Evolutionary conservation across 2,888 invertebrate species (phyloP), one percentile per base, ranked within the genome.

Genomic region (Aphelenchoides bicaudatus): DNA sequence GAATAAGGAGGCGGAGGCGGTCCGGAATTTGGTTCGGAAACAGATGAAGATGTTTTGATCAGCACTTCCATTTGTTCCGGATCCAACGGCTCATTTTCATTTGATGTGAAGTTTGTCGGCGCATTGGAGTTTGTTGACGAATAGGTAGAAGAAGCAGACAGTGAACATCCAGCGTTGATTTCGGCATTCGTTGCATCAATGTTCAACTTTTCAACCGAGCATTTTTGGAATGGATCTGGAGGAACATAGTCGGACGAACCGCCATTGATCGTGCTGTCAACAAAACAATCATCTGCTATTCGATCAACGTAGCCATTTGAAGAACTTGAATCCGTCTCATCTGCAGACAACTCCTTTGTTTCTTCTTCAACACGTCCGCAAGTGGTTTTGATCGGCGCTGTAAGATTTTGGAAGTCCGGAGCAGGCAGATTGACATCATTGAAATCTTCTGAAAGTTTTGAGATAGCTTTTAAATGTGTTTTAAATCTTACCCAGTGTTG

Each of bases 401-500:
- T n/a, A n/a, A n/a, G n/a, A n/a, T n/a, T n/a, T n/a, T n/a, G n/a
- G n/a, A n/a, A n/a, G n/a, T n/a, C n/a, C n/a, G n/a, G n/a, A n/a
- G n/a, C n/a, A n/a, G n/a, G n/a, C n/a, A n/a, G n/a, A n/a, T n/a
- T n/a, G n/a, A n/a, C n/a, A n/a, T n/a, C n/a, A n/a, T n/a, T n/a
- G n/a, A n/a, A n/a, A n/a, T n/a, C n/a, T n/a, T n/a, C n/a, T n/a
- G n/a, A n/a, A n/a, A n/a, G n/a, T n/a, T n/a, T n/a, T n/a, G n/a
- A n/a, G n/a, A n/a, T n/a, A n/a, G n/a, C n/a, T n/a, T n/a, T n/a
- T n/a, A n/a, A n/a, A n/a, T n/a, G n/a, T n/a, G n/a, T n/a, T n/a
- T n/a, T 16, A 5, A 16, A 48, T 30, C 52, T 34, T 30, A 51
- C 52, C 48, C 39, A 47, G 46, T 1, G 65, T 60, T 16, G 74